These are phyloP conservation scores for Himalopsyche tibetana DNA, from an alignment of 2,888 invertebrate genomes.

Conservation along the genomic window DNA sequence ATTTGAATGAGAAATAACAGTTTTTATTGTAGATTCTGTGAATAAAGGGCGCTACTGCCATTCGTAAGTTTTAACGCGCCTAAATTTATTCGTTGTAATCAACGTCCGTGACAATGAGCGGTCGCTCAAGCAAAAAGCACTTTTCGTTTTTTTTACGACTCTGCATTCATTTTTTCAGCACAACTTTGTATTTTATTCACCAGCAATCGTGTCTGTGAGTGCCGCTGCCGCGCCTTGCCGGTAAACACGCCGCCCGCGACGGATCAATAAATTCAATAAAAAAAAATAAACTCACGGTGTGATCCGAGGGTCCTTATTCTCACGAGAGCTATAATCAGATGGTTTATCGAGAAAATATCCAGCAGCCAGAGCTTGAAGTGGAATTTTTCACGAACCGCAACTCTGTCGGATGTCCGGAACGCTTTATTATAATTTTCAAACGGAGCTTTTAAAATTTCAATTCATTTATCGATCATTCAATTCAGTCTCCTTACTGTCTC, in stretches of 20 bases:
- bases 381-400: too few species aligned
- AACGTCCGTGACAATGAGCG: slow-evolving; percentile 49
- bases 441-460: too few species aligned
- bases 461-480: too few species aligned
- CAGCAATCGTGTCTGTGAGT: background rate
- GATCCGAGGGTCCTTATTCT: background rate
- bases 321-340: background rate
- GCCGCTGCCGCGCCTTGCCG: background rate
- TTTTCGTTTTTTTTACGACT: slow-evolving; percentile 32
- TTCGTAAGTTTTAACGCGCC: slow-evolving; percentile 32
- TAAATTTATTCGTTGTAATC: slow-evolving; percentile 52
- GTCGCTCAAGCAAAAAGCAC: slow-evolving; percentile 47
- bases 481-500: too few species aligned
- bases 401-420: too few species aligned
- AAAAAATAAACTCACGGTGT: background rate
- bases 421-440: too few species aligned
- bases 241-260: background rate
- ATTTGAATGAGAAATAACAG: too few species aligned
- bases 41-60: background rate
- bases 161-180: slow-evolving; percentile 23
- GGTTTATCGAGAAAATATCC: too few species aligned
- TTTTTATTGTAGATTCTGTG: background rate
- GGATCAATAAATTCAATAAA: slow-evolving; percentile 21
- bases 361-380: too few species aligned
- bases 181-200: background rate